Percentiles rank a stretch among this genome's conserved stretches.
phyloP scores from a whole-genome alignment of 2,888 invertebrate genomes.

The Diaperis boleti region DNA sequence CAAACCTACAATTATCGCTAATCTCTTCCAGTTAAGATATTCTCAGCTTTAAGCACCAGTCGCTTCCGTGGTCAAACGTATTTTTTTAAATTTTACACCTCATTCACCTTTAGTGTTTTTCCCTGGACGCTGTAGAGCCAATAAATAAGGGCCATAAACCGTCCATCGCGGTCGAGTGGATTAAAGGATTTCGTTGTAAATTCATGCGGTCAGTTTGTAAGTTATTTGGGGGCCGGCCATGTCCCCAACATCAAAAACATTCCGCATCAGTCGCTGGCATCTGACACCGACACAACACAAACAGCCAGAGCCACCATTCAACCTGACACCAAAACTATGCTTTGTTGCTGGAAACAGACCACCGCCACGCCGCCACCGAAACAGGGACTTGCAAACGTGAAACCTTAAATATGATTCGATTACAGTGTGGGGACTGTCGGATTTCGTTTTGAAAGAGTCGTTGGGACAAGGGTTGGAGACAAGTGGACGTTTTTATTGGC shows the following conservation, averaged over 20 bases:
- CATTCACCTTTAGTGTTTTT: too few relatives aligned
- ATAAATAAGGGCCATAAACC: slow-evolving; percentile 24
- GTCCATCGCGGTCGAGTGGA: slow-evolving; percentile 20
- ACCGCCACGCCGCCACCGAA: background rate
- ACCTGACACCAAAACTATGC: slow-evolving; percentile 36
- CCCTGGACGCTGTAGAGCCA: background rate
- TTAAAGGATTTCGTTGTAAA: slow-evolving; percentile 35
- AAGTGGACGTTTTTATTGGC: too few relatives aligned
- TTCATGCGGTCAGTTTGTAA: slow-evolving; percentile 41
- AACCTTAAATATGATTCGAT: slow-evolving; percentile 26
- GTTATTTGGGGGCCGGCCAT: slow-evolving; percentile 26
- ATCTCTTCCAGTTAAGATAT: too few relatives aligned
- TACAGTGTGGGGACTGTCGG: slow-evolving; percentile 1
- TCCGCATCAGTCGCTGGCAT: slow-evolving; percentile 37
- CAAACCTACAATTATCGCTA: too few relatives aligned
- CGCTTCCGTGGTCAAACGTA: too few relatives aligned
- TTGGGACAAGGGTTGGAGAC: too few relatives aligned
- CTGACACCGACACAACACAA: slow-evolving; percentile 37
- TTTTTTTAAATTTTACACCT: background rate
- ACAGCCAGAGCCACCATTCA: slow-evolving; percentile 25
- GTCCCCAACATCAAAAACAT: slow-evolving; percentile 37
- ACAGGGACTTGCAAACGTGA: slow-evolving; percentile 7
- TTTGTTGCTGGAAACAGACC: slow-evolving; percentile 25
- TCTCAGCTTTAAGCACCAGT: too few relatives aligned
- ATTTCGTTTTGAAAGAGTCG: too few relatives aligned